Base-by-base conservation (phyloP, 2,797 vertebrate species). In the Lateolabrax maculatus region DNA sequence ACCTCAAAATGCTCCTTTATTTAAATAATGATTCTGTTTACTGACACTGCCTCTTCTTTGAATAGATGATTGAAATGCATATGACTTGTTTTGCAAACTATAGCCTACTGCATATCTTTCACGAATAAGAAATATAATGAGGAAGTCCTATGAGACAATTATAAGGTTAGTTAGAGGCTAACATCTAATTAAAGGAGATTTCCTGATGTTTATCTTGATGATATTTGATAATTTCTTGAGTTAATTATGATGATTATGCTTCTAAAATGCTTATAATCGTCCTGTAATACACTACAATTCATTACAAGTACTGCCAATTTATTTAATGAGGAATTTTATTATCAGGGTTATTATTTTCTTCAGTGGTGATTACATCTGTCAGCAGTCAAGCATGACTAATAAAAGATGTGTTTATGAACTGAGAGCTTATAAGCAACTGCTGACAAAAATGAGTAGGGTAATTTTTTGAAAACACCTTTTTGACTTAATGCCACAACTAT, bases 331-430 rank as follows among this genome's bases (percentile, higher is more conserved):
- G 44, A 66, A 83, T 77, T 83, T 79, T 63, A 76, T 73, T 73
- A 80, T 82, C 44, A 56, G 75, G 53, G 57, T 75, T 68, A 83
- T 86, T 84, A 76, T 83, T 90, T 75, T 68, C 75, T 83, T 78
- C 64, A 73, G 46, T 56, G 46, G 27, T 60, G 70, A 87, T 81
- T 78, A 51, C 34, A 41, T 84, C 75, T 37, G 79, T 71, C 37
- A 81, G 69, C 77, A 71, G 71, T 67, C 37, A 15, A 74, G 55
- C 43, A 19, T n/a, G 37, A 61, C 70, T 75, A 71, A 72, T 63
- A 77, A 79, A 76, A 72, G 9, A 73, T 46, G 43, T 58, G 41
- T 76, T 79, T 57, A 66, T 74, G 55, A 77, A 57, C 7, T 19
- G 8, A 72, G 52, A 71, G 64, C 27, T 16, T 80, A 46, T 3